These are phyloP conservation scores for Monochamus alternatus DNA, from an alignment of 2,888 invertebrate species.

Conservation along the genomic window DNA sequence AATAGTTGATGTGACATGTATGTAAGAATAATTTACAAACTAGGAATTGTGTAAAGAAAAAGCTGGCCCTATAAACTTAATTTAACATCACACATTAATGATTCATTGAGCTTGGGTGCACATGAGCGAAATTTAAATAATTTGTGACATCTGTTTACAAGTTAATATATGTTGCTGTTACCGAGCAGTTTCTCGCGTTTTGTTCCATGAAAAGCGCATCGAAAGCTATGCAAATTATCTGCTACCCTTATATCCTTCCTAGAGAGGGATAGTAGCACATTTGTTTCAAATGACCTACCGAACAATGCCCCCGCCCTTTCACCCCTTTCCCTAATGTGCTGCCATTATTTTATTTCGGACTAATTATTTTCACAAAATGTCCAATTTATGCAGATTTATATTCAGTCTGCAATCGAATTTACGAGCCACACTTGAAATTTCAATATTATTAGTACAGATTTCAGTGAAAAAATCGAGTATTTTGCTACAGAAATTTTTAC, in stretches of 20 bases:
- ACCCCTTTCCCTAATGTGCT: constrained; percentile 36
- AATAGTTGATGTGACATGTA: no score
- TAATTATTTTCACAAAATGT: constrained; percentile 2
- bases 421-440: no score
- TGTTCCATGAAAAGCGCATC: constrained; percentile 60
- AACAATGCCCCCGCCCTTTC: constrained; percentile 43
- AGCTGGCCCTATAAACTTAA: constrained; percentile 6
- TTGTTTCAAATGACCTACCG: constrained; percentile 59
- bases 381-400: neutral
- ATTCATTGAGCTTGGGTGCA: constrained; percentile 50
- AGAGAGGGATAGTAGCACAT: constrained; percentile 55
- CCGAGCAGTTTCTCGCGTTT: constrained; percentile 47
- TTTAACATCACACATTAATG: constrained; percentile 40
- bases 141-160: constrained; percentile 66
- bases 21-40: no score
- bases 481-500: no score
- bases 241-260: constrained; percentile 49
- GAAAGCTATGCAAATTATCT: constrained; percentile 61
- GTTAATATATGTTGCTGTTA: constrained; percentile 62
- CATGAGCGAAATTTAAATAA: constrained; percentile 56
- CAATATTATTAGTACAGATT: no score
- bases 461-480: no score
- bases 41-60: neutral
- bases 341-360: constrained; percentile 27
- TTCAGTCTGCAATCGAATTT: no score